These are phyloP conservation scores for Netelia virgata DNA, from an alignment of 2,888 invertebrate genomes.

Conservation along the genomic window DNA sequence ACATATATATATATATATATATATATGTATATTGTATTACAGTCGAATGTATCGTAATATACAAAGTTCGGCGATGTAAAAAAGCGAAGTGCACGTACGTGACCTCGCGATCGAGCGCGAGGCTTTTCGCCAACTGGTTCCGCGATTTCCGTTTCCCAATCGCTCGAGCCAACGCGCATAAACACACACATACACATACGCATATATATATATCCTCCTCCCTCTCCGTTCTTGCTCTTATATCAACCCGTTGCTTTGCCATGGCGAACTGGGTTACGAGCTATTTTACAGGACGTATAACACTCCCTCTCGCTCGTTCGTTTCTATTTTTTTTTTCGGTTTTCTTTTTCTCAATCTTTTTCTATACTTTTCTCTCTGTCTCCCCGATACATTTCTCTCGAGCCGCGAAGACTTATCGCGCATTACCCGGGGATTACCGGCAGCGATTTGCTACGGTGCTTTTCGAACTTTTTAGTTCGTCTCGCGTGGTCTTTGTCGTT, in stretches of 20 bases:
- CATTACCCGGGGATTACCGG: constrained; percentile 80
- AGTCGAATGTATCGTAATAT: neutral
- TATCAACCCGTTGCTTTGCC: constrained; percentile 49
- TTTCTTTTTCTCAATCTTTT: constrained; percentile 19
- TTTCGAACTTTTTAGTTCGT: constrained; percentile 70
- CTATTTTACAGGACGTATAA: constrained; percentile 68
- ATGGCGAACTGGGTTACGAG: constrained; percentile 70
- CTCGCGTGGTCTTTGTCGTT: constrained; percentile 57
- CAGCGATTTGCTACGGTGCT: constrained; percentile 69
- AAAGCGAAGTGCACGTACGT: constrained; percentile 47
- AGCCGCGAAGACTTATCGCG: constrained; percentile 78
- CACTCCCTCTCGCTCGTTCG: neutral
- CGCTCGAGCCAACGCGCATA: constrained; percentile 13
- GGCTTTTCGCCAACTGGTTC: constrained; percentile 64
- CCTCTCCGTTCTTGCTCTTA: neutral
- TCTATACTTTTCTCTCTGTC: constrained; percentile 21
- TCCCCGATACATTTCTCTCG: constrained; percentile 66
- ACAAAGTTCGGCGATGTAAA: constrained; percentile 13
- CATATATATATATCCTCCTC: neutral
- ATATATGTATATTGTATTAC: constrained; percentile 5
- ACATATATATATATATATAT: neutral
- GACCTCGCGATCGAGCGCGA: constrained; percentile 36
- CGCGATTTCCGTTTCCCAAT: constrained; percentile 64
- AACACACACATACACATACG: too few species aligned
- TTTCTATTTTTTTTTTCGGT: neutral